Base-by-base conservation (phyloP, 2,888 invertebrate species). In the Athalia circularis region DNA sequence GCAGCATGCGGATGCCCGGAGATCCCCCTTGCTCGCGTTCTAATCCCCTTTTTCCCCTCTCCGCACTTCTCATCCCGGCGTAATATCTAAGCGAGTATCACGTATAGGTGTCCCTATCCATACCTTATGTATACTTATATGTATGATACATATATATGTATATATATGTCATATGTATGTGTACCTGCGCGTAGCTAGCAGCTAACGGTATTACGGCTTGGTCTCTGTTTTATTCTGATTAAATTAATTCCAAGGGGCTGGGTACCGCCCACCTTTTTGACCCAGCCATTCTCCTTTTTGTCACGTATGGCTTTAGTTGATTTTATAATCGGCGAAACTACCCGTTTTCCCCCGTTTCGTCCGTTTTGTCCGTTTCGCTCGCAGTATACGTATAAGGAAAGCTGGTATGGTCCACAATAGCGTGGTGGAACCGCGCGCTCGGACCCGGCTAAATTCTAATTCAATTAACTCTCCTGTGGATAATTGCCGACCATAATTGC, bases 301-400 rank as follows among this genome's bases (percentile, higher is more conserved):
- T 84, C 86, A 84, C 85, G 86, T 85, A 84, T 86, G 85, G 85
- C 84, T 86, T 84, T 85, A 85, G 85, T 86, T 86, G 85, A 86
- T 86, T 85, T 86, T 86, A 87, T 87, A 87, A 87, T 85, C 83
- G 85, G 84, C 82, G 82, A 83, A 80, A 81, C 83, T 83, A 84
- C 82, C 84, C 85, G 83, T 82, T 86, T 82, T 81, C 80, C 80
- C 79, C 70, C 47, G 74, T 75, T 74, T 75, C 62, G 59, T 50
- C 85, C 83, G 82, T 86, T 84, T 81, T 79, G 80, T 77, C 75
- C 75, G 75, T 75, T 75, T 64, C 29, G 50, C 50, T 48, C 67
- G 67, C 62, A 13, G 62, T 13, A 8, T 59, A 79, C 80, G 80
- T 52, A 13, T 70, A 50, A 47, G 65, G 74, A 59, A 54, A 65